Base-by-base conservation (phyloP, 1,140 invertebrate species). In the Glomeris maerens region DNA sequence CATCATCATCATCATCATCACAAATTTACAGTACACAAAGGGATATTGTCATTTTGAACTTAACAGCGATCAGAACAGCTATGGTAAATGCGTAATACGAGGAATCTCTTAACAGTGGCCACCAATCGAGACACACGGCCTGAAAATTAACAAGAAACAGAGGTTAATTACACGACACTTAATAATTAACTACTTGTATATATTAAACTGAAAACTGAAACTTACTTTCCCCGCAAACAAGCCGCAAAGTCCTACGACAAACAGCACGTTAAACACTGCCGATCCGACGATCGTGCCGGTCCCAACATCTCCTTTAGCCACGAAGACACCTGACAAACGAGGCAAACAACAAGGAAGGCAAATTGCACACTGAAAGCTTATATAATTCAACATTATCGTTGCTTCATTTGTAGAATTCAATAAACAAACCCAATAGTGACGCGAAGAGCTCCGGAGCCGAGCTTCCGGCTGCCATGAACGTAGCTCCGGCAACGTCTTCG, bases 91-190 rank as follows among this genome's bases (percentile, higher is more conserved):
- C 63, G 52, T 73, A 73, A 55, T 68, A 72, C 7, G 59, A 45
- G 1, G 68, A 66, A 52, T 73, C 71, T 27, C 71, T 55, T 48
- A 69, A 67, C 13, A 73, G 55, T 13, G 71, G 71, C 71, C 63
- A 64, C 63, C 63, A 65, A 28, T 45, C 60, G 14, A 53, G 27
- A n/a, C 20, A 26, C 1, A 42, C 36, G 40, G 45, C 23, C 42
- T 50, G 27, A 40, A 28, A 27, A 36, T 49, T 4, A 26, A 50
- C 27, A 21, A 28, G 48, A 39, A 53, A 53, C 28, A 23, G 26
- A 54, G 28, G 21, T 5, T 3, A 51, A 51, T 49, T 49, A 49
- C 22, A 45, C 20, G 22, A 39, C 5, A 47, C 29, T 44, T 47
- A 47, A 47, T 44, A 7, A 47, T 41, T 41, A 7, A 39, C 10